phyloP scores from a whole-genome alignment of 2,888 invertebrate genomes.

The Ptychoptera contaminata region DNA sequence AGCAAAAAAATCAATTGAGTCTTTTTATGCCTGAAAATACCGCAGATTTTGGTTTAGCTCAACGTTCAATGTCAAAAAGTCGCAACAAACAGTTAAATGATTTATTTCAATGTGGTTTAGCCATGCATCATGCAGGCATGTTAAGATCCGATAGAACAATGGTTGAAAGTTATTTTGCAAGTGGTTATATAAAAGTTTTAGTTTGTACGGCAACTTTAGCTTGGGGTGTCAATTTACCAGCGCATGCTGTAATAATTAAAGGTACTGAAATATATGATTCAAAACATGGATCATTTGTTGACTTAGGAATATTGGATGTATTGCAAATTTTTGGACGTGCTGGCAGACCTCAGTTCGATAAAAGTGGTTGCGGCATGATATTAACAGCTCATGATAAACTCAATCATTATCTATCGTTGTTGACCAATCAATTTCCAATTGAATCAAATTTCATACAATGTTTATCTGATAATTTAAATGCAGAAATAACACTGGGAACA shows the following conservation, averaged over 20 bases:
- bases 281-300: constrained; percentile 83
- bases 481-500: constrained; percentile 93
- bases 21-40: constrained; percentile 51
- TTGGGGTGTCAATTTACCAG: constrained; percentile 99
- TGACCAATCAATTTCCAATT: constrained; percentile 95
- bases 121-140: constrained; percentile 96
- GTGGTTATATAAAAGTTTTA: constrained; percentile 74
- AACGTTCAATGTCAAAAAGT: constrained; percentile 51
- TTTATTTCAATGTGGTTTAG: constrained; percentile 73
- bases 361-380: constrained; percentile 85
- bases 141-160: constrained; percentile 70
- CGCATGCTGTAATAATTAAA: constrained; percentile 76
- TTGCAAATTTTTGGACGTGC: constrained; percentile 97
- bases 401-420: constrained; percentile 78
- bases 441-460: constrained; percentile 91
- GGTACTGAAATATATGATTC: constrained; percentile 92
- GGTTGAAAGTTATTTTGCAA: constrained; percentile 80
- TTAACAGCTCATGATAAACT: constrained; percentile 87
- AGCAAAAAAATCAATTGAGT: constrained; percentile 53
- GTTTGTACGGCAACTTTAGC: constrained; percentile 96
- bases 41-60: constrained; percentile 47
- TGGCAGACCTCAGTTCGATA: constrained; percentile 95
- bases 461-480: constrained; percentile 92
- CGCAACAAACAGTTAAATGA: constrained; percentile 71
- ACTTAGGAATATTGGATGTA: constrained; percentile 92